These are phyloP conservation scores for Carapus acus DNA, from an alignment of 2,797 vertebrate genomes.

Conservation along the genomic window DNA sequence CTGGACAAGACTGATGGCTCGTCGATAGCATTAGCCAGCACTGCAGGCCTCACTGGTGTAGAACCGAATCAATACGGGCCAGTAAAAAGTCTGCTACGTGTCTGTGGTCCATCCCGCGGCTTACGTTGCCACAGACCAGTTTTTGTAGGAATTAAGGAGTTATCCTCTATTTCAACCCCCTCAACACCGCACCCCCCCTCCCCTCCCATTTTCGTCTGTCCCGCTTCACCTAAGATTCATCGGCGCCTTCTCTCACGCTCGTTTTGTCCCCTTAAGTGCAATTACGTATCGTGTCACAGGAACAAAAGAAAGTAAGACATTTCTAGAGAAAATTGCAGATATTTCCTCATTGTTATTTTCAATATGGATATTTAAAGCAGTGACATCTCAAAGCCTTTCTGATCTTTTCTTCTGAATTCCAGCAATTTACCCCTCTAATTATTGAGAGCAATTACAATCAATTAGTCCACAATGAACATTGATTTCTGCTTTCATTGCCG, in stretches of 20 bases:
- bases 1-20: constrained; percentile 91
- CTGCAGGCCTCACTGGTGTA: constrained; percentile 86
- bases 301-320: constrained; percentile 4
- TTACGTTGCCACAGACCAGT: constrained; percentile 86
- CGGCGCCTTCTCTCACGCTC: constrained; percentile 23
- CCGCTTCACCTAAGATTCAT: constrained; percentile 76
- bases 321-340: constrained; percentile 11
- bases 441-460: constrained; percentile 56
- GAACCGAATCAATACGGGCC: constrained; percentile 90
- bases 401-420: constrained; percentile 29
- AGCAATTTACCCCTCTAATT: constrained; percentile 52
- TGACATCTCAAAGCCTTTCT: constrained; percentile 33
- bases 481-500: constrained; percentile 47
- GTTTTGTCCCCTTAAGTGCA: constrained; percentile 18
- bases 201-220: too few species aligned
- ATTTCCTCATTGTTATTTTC: constrained; percentile 26
- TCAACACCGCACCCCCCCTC: too few species aligned
- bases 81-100: constrained; percentile 90
- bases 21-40: constrained; percentile 99
- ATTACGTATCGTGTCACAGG: constrained; percentile 24
- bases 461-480: constrained; percentile 53
- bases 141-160: constrained; percentile 83
- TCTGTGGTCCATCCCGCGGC: constrained; percentile 80
- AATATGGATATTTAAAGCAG: constrained; percentile 27
- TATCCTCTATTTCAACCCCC: constrained; percentile 68